phyloP scores from a whole-genome alignment of 1,140 invertebrate genomes.

The Periplaneta americana region DNA sequence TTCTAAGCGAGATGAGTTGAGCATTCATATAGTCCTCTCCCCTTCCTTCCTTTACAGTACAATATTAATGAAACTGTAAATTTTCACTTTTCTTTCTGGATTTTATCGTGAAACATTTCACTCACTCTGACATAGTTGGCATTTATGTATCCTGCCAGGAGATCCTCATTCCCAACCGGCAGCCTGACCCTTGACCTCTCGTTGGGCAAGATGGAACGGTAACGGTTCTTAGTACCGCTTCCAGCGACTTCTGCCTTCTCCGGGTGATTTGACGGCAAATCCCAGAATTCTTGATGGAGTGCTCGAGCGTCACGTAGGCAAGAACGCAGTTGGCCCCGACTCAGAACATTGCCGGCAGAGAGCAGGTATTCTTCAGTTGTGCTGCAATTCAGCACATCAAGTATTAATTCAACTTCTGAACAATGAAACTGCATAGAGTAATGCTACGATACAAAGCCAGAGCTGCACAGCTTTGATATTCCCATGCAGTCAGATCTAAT shows the following conservation, averaged over 20 bases:
- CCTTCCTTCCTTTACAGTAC: too few species aligned
- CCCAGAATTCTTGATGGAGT: constrained; percentile 88
- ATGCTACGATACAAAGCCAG: too few species aligned
- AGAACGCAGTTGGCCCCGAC: constrained; percentile 65
- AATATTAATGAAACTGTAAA: too few species aligned
- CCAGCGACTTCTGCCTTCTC: constrained; percentile 82
- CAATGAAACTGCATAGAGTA: too few species aligned
- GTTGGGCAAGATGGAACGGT: constrained; percentile 84
- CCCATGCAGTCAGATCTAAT: too few species aligned
- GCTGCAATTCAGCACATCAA: constrained; percentile 31
- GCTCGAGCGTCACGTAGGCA: constrained; percentile 44
- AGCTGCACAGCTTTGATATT: too few species aligned
- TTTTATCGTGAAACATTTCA: too few species aligned
- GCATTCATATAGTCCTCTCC: too few species aligned
- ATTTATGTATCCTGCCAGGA: constrained; percentile 67
- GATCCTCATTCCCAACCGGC: constrained; percentile 46
- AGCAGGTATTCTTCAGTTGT: constrained; percentile 58
- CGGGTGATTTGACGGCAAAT: constrained; percentile 84
- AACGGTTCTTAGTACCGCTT: constrained; percentile 85
- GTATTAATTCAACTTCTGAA: too few species aligned
- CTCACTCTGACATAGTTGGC: constrained; percentile 81
- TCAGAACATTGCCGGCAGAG: constrained; percentile 54
- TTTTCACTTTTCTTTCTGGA: too few species aligned
- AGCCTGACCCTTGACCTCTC: constrained; percentile 64
- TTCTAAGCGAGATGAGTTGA: too few species aligned